Conservation (phyloP, 2,797 vertebrate genomes). For the Intellagama lesueurii region DNA sequence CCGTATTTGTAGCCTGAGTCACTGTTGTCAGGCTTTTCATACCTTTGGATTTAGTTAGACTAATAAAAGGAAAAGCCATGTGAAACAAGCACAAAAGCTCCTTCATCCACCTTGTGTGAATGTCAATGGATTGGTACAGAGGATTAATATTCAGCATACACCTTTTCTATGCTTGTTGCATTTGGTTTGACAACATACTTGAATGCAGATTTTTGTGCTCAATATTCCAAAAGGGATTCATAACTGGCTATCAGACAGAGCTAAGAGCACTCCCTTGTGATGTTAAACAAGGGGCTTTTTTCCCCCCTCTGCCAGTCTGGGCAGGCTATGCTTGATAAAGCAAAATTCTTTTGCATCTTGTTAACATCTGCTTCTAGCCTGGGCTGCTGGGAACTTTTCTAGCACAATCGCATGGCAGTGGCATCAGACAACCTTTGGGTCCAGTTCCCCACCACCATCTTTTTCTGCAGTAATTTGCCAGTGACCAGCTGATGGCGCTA, state of each 20-base stretch:
- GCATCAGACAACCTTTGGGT: neutral
- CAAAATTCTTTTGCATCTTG: constrained; percentile 47
- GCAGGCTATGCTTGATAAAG: constrained; percentile 47
- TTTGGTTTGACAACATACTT: constrained; percentile 57
- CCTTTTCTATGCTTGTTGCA: constrained; percentile 58
- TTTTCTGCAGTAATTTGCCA: neutral
- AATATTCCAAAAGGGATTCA: constrained; percentile 56
- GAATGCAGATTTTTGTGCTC: constrained; percentile 61
- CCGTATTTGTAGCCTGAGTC: constrained; percentile 50
- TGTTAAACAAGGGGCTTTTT: constrained; percentile 63
- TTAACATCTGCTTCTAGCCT: neutral
- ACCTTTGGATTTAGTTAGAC: constrained; percentile 62
- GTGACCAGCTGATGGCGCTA: neutral
- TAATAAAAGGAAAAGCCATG: constrained; percentile 66
- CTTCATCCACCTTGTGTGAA: constrained; percentile 11
- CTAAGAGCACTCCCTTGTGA: constrained; percentile 46
- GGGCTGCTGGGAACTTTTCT: neutral
- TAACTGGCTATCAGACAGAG: constrained; percentile 48
- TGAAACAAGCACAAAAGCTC: constrained; percentile 57
- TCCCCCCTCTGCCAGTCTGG: constrained; percentile 48
- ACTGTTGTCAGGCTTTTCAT: constrained; percentile 32
- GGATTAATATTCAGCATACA: constrained; percentile 50
- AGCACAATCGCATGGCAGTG: neutral
- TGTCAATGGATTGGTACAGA: neutral
- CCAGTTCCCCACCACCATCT: too few relatives aligned